Conservation (phyloP, 64 coral and sea anemone genomes). For the Hydrozoanthus tunicans region DNA sequence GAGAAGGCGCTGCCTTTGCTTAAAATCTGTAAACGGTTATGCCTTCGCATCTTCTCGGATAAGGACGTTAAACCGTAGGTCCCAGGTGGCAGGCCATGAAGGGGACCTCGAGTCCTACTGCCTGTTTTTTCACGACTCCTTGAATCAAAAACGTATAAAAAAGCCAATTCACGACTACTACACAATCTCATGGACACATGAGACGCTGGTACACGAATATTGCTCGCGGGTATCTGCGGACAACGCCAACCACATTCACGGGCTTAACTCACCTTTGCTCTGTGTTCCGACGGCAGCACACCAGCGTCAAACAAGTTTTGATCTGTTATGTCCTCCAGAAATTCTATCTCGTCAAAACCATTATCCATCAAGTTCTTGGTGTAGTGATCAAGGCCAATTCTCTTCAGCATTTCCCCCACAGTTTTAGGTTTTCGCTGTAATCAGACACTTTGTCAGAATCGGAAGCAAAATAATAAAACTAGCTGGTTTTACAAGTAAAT, state of each 20-base stretch:
- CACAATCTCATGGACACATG: no score
- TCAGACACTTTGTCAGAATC: not conserved
- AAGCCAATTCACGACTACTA: no score
- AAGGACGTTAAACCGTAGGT: no score
- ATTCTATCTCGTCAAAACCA: conserved; percentile 57
- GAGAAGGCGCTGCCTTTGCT: no score
- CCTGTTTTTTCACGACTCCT: no score
- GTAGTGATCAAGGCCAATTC: conserved; percentile 69
- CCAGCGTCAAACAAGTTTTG: conserved; percentile 30
- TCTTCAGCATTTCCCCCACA: conserved; percentile 54
- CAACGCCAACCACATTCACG: not conserved
- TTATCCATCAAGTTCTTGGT: conserved; percentile 12
- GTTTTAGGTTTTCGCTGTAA: conserved; percentile 63
- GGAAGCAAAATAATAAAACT: not conserved
- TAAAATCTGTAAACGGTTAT: no score
- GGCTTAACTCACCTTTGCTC: conserved; percentile 13
- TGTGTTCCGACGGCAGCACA: conserved; percentile 38
- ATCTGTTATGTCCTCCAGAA: conserved; percentile 65
- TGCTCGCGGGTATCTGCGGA: not conserved
- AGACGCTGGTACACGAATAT: no score
- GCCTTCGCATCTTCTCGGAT: no score
- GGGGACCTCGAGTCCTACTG: no score
- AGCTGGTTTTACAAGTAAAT: not conserved
- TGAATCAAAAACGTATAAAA: no score
- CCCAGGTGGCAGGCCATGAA: no score